Evolutionary conservation across 2,888 invertebrate species (phyloP).

Genomic region (Orchesellides sinensis): DNA sequence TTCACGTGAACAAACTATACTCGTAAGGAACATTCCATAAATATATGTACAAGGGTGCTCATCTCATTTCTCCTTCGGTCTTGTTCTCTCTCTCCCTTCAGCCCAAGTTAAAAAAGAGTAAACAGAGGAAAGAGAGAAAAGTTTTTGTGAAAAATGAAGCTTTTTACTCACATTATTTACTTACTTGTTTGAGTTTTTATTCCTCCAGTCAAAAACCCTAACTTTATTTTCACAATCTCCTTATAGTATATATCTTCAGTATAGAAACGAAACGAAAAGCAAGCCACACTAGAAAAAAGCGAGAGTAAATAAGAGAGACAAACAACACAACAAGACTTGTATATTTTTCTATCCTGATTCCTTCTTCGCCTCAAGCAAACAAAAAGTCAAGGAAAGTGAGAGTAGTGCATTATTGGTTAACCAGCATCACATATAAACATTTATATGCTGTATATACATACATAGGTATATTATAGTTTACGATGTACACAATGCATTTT

Average conservation of each 20-base stretch:
- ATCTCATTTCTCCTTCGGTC: conserved; percentile 8
- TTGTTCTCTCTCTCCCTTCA: conserved; percentile 25
- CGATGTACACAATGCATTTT: neutral
- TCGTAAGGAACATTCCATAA: too few species aligned
- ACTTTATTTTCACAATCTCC: neutral
- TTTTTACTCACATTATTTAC: conserved; percentile 46
- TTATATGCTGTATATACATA: too few species aligned
- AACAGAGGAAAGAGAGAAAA: conserved; percentile 35
- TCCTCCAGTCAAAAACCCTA: neutral
- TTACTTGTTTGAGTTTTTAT: conserved; percentile 46
- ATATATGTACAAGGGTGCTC: too few species aligned
- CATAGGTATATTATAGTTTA: too few species aligned
- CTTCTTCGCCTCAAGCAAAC: conserved; percentile 7
- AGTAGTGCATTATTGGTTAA: too few species aligned
- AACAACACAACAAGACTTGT: neutral
- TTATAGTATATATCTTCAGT: neutral
- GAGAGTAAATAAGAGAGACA: too few species aligned
- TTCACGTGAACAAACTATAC: too few species aligned
- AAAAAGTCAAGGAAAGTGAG: neutral
- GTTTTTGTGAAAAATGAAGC: conserved; percentile 41
- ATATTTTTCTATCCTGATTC: too few species aligned
- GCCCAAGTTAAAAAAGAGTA: conserved; percentile 7
- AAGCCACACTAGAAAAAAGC: conserved; percentile 9
- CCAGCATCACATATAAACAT: too few species aligned
- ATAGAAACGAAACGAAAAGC: neutral